Base-by-base conservation (phyloP, 1,140 invertebrate species). In the Lordiphosa clarofinis region DNA sequence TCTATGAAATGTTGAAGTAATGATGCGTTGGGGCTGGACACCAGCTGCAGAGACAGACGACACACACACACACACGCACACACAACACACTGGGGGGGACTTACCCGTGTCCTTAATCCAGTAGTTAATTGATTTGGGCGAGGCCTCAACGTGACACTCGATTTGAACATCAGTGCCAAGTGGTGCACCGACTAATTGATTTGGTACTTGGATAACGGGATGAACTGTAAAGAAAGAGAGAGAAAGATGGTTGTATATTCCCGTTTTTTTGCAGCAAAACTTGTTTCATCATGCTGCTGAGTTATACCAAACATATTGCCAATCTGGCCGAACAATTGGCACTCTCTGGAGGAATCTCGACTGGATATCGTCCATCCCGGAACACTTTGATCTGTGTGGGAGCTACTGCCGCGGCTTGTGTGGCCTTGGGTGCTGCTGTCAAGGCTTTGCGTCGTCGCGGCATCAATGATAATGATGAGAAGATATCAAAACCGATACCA, bases 131-230 rank as follows among this genome's bases (percentile, higher is more conserved):
- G 95, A 94, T 89, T 94, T 95, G 5, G 96, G 96, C 52, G 93
- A 96, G 6, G 96, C 95, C 87, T 97, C 96, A 19, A 97, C 95
- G 81, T 94, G 92, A 89, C 96, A 98, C 90, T 97, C 96, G 48
- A 98, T 90, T 9, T 93, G 94, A 53, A 98, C 95, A 88, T 96
- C 94, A 59, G 94, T 96, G 42, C 94, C 94, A 47, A 96, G 89
- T n/a, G 95, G 95, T 40, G 95, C 95, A 7, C 95, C 95, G 28
- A 97, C 94, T 81, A 97, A 90, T 91, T 97, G 95, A 91, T 96
- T 96, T 33, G 95, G 95, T 48, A 96, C 95, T 90, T 95, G 94
- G 84, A 97, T 96, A 65, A 95, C 93, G 9, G 96, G 96, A 87
- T 95, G 92, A 92, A 97, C 96, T 97, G 91, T 38, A 91, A 91